Conservation (phyloP, 2,888 invertebrate genomes). For the Melanargia galathea region DNA sequence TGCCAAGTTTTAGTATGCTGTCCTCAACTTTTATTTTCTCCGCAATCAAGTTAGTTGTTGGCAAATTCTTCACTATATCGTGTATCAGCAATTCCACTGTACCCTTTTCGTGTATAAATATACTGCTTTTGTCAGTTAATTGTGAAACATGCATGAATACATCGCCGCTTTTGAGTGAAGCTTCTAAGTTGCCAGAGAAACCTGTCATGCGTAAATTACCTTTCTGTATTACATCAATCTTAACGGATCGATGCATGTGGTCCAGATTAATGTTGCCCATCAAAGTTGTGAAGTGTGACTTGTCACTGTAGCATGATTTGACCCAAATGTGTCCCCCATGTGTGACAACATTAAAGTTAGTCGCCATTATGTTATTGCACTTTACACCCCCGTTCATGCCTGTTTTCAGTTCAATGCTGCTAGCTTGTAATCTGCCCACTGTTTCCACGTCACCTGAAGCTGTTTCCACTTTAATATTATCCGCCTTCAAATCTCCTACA, state of each 20-base stretch:
- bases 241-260: slow-evolving; percentile 67
- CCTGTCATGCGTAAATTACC: slow-evolving; percentile 74
- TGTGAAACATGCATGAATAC: slow-evolving; percentile 74
- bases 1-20: slow-evolving; percentile 71
- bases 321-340: slow-evolving; percentile 71
- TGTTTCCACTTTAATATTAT: slow-evolving; percentile 70
- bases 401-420: slow-evolving; percentile 70
- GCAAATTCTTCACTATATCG: slow-evolving; percentile 69
- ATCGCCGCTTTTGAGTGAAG: slow-evolving; percentile 75
- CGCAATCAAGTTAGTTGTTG: slow-evolving; percentile 76
- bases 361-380: slow-evolving; percentile 75
- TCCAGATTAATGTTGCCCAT: slow-evolving; percentile 72
- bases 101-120: slow-evolving; percentile 79
- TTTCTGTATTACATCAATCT: slow-evolving; percentile 74
- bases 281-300: slow-evolving; percentile 73
- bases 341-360: slow-evolving; percentile 62
- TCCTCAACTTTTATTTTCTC: slow-evolving; percentile 75
- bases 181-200: slow-evolving; percentile 71
- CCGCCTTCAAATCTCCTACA: slow-evolving; percentile 67
- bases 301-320: slow-evolving; percentile 70
- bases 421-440: slow-evolving; percentile 68
- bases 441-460: slow-evolving; percentile 62
- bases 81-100: slow-evolving; percentile 73
- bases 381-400: slow-evolving; percentile 63
- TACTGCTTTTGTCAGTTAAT: slow-evolving; percentile 72